phyloP scores from a whole-genome alignment of 92 coral and sea anemone genomes.

The Epizoanthus scotinus region DNA sequence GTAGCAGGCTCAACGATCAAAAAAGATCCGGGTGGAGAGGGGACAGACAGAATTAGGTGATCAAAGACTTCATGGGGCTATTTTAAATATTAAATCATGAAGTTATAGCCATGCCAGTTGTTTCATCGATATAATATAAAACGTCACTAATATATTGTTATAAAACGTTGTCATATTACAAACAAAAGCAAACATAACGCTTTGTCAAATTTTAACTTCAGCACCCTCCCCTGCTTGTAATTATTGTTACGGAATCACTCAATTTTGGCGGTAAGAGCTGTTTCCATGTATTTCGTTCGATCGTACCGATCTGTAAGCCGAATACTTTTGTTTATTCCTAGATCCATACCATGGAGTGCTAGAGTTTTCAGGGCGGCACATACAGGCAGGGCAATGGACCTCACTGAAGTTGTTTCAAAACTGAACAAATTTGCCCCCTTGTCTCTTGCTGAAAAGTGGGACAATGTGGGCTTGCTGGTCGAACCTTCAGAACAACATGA shows the following conservation, averaged over 20 bases:
- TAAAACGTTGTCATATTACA: neutral
- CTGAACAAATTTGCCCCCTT: constrained; percentile 84
- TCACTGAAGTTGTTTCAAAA: constrained; percentile 67
- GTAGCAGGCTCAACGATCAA: neutral
- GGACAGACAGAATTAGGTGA: neutral
- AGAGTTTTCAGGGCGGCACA: constrained; percentile 17
- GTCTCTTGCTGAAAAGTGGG: constrained; percentile 93
- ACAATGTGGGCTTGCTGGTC: constrained; percentile 95
- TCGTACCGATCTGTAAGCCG: neutral
- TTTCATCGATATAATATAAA: too few relatives aligned
- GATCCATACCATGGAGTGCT: neutral
- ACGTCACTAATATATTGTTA: neutral
- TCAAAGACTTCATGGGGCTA: too few relatives aligned
- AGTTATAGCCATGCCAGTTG: too few relatives aligned
- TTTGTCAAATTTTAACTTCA: neutral
- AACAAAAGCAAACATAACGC: neutral
- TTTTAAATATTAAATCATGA: too few relatives aligned
- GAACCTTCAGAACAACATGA: constrained; percentile 81
- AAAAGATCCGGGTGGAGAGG: neutral
- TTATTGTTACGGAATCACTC: neutral
- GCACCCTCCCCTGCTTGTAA: constrained; percentile 17
- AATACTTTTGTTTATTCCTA: neutral
- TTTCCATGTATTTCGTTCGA: constrained; percentile 11
- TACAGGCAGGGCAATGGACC: constrained; percentile 64
- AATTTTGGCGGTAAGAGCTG: neutral